Conservation (phyloP, 2,888 invertebrate species). For the Oasisia sp. region DNA sequence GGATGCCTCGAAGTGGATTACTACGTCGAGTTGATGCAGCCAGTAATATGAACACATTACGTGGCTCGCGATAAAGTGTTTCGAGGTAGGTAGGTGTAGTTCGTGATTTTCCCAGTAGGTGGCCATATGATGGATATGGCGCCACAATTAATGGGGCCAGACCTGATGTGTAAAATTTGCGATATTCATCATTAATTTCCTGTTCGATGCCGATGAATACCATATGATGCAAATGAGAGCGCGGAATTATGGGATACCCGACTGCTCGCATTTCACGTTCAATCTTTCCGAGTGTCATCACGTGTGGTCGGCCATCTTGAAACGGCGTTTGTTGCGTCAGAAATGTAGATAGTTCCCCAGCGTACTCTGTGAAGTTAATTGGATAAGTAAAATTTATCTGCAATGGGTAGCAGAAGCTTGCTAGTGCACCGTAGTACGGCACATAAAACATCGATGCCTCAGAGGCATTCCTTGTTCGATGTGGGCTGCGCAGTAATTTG, state of each 20-base stretch:
- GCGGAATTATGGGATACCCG: constrained; percentile 45
- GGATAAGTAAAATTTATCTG: background rate
- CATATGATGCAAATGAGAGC: constrained; percentile 40
- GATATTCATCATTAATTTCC: constrained; percentile 27
- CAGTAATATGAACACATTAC: constrained; percentile 48
- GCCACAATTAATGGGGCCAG: constrained; percentile 44
- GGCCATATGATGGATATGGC: constrained; percentile 56
- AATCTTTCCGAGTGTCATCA: constrained; percentile 48
- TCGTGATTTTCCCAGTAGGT: constrained; percentile 34
- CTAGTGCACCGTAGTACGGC: constrained; percentile 46
- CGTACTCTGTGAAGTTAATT: background rate
- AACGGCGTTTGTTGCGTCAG: background rate
- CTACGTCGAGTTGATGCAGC: constrained; percentile 46
- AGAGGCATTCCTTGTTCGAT: constrained; percentile 42
- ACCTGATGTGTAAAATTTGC: background rate
- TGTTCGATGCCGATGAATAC: constrained; percentile 51
- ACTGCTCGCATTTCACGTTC: constrained; percentile 43
- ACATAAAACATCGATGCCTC: constrained; percentile 50
- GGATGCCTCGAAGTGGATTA: constrained; percentile 45
- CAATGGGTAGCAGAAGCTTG: constrained; percentile 37
- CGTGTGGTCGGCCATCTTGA: constrained; percentile 5
- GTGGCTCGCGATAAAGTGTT: background rate
- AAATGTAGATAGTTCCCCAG: background rate
- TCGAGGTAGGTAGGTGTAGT: background rate
- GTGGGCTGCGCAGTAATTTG: constrained; percentile 45